A percentile compares a stretch with the other conserved stretches of the same genome.
Conservation (phyloP, 1,140 invertebrate species). For the Bilobella aurantiaca region DNA sequence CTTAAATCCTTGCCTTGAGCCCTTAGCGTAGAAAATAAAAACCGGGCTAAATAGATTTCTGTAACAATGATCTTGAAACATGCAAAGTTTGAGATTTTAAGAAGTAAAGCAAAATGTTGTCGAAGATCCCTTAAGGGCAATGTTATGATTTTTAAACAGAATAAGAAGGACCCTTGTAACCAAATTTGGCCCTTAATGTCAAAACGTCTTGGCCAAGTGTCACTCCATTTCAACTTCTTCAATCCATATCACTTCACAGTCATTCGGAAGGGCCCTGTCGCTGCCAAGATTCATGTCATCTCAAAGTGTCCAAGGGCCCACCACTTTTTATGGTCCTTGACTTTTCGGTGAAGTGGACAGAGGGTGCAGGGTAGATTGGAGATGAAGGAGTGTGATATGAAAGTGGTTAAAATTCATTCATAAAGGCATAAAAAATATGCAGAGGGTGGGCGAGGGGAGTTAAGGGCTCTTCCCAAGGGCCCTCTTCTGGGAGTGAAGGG, state of each 20-base stretch:
- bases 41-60: too few species aligned
- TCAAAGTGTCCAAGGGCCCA: too few species aligned
- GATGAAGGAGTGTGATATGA: not conserved
- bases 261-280: not conserved
- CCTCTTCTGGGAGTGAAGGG: slow-evolving; percentile 14
- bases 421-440: not conserved
- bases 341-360: not conserved
- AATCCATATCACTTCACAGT: not conserved
- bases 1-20: not conserved
- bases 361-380: not conserved
- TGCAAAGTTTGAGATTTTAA: not conserved
- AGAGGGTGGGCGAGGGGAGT: too few species aligned
- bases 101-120: not conserved
- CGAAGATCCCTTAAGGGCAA: not conserved
- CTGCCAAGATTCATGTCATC: too few species aligned
- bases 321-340: not conserved
- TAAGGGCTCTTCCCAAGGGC: not conserved
- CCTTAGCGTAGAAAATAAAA: too few species aligned
- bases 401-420: slow-evolving; percentile 3
- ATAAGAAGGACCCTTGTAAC: slow-evolving; percentile 9
- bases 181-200: slow-evolving; percentile 33
- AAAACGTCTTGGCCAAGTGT: slow-evolving; percentile 33
- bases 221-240: slow-evolving; percentile 27
- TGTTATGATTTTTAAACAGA: too few species aligned
- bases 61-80: not conserved